Conservation (phyloP, 2,888 invertebrate species). For the Diarsia rubi region DNA sequence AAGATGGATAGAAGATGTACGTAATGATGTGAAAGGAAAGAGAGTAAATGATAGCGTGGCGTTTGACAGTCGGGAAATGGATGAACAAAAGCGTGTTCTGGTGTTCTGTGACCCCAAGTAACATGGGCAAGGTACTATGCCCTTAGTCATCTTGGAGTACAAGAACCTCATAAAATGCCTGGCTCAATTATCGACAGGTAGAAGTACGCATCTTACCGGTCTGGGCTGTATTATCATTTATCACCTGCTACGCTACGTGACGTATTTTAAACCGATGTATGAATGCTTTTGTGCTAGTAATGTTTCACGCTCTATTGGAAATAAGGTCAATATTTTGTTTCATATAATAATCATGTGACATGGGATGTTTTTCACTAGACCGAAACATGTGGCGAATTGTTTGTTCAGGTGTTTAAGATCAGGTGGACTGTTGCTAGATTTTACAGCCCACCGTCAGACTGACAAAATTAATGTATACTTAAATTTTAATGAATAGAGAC, state of each 20-base stretch:
- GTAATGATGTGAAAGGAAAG: too few species aligned
- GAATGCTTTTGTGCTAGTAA: background rate
- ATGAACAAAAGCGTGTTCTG: background rate
- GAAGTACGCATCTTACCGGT: background rate
- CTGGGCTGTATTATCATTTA: slow-evolving; percentile 19
- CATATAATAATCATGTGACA: background rate
- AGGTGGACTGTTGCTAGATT: background rate
- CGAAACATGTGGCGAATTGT: background rate
- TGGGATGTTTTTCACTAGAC: background rate
- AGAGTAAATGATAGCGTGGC: background rate
- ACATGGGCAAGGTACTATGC: background rate
- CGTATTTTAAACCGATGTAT: slow-evolving; percentile 16
- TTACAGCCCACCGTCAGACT: background rate
- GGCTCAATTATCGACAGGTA: background rate
- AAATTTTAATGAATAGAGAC: background rate
- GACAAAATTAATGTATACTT: background rate
- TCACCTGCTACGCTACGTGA: slow-evolving; percentile 37
- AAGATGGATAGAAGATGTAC: background rate
- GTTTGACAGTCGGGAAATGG: background rate
- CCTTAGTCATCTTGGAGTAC: background rate
- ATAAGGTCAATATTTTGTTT: slow-evolving; percentile 30
- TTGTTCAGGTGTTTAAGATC: background rate
- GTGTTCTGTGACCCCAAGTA: background rate
- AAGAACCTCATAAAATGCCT: background rate
- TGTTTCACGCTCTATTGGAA: slow-evolving; percentile 15